phyloP scores from a whole-genome alignment of 2,888 invertebrate species.

The Lasioglossum morio region DNA sequence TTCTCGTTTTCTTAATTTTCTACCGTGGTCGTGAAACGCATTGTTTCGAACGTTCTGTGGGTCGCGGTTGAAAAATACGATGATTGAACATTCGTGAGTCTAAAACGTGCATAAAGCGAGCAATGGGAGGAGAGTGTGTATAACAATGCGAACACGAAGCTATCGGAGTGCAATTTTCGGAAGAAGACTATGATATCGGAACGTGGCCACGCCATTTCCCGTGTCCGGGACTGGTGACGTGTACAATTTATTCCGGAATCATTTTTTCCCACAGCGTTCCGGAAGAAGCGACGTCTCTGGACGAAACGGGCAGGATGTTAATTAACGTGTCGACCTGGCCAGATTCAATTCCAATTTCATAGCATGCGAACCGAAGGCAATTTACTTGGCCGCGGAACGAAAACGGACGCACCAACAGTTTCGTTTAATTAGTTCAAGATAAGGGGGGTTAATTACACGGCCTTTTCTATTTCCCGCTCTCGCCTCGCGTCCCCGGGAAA shows the following conservation, averaged over 20 bases:
- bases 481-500: background rate
- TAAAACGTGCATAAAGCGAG: background rate
- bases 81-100: background rate
- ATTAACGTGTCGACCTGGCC: constrained; percentile 44
- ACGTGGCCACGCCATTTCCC: background rate
- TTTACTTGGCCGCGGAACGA: constrained; percentile 24
- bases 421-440: constrained; percentile 25
- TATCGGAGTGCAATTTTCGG: background rate
- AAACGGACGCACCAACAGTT: constrained; percentile 21
- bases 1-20: background rate
- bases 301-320: constrained; percentile 31
- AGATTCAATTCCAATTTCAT: constrained; percentile 53
- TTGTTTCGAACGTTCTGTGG: background rate
- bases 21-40: background rate
- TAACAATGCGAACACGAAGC: background rate
- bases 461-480: background rate
- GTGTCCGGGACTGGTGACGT: no score
- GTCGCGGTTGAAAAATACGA: background rate
- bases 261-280: background rate
- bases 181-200: background rate
- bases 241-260: background rate
- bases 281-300: constrained; percentile 12
- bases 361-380: constrained; percentile 28
- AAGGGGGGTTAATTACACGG: background rate
- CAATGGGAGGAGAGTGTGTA: background rate